Conservation (phyloP, 2,797 vertebrate genomes). For the Melanotaenia trifasciata region DNA sequence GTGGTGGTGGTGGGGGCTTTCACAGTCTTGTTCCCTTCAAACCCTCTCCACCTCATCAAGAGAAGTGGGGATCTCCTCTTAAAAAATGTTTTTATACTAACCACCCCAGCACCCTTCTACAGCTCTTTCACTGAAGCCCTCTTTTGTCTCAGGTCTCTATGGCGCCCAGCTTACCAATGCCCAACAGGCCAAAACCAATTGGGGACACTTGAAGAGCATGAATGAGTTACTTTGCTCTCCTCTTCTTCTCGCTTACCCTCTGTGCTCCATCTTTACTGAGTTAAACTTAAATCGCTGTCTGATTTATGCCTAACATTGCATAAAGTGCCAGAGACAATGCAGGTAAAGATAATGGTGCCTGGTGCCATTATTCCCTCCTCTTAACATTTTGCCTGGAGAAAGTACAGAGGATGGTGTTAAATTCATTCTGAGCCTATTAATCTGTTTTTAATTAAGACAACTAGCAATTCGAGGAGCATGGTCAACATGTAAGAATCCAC, state of each 20-base stretch:
- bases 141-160: constrained; percentile 73
- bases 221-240: constrained; percentile 64
- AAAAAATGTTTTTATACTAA: constrained; percentile 66
- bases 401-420: constrained; percentile 11
- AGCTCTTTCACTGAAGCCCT: constrained; percentile 51
- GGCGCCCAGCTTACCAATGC: constrained; percentile 42
- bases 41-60: constrained; percentile 37
- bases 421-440: constrained; percentile 32
- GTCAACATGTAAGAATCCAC: constrained; percentile 18
- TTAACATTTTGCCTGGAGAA: constrained; percentile 18
- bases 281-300: constrained; percentile 76
- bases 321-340: constrained; percentile 57
- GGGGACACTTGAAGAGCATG: constrained; percentile 65
- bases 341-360: constrained; percentile 61
- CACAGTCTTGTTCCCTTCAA: constrained; percentile 9
- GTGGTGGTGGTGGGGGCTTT: constrained; percentile 17
- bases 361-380: constrained; percentile 12
- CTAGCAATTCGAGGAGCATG: constrained; percentile 24
- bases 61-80: constrained; percentile 59
- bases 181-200: constrained; percentile 45
- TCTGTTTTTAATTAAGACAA: constrained; percentile 57
- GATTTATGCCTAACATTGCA: constrained; percentile 60
- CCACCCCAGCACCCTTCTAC: constrained; percentile 19
- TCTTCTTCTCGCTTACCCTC: constrained; percentile 43
- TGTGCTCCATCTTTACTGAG: constrained; percentile 62